Percentiles rank a stretch among this genome's conserved stretches.
These are phyloP conservation scores for Nothobranchius furzeri DNA, from an alignment of 2,113 vertebrate genomes.

Conservation along the genomic window DNA sequence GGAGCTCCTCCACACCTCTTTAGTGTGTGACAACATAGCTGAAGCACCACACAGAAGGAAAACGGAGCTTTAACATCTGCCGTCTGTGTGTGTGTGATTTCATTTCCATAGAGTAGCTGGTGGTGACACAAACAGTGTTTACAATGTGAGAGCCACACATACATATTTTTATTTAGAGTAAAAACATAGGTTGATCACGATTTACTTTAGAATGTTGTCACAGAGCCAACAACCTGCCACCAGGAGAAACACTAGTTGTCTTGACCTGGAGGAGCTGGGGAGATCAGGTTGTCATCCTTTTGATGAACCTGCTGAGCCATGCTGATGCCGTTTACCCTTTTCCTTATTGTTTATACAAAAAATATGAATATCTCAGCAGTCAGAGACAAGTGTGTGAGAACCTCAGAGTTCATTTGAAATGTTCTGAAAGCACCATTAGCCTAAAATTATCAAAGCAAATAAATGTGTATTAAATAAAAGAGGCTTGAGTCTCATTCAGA, in stretches of 20 bases:
- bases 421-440: no score
- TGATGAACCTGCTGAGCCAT: no score
- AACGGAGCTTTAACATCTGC: slow-evolving; percentile 40
- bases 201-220: no score
- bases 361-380: no score
- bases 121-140: slow-evolving; percentile 1
- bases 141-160: not conserved
- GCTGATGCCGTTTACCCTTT: no score
- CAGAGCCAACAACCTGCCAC: not conserved
- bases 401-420: no score
- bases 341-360: no score
- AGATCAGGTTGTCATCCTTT: not conserved
- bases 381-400: no score
- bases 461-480: no score
- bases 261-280: not conserved
- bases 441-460: no score
- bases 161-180: not conserved
- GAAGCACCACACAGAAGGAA: slow-evolving; percentile 37
- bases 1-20: slow-evolving; percentile 65
- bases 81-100: not conserved
- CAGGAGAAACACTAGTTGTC: not conserved
- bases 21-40: slow-evolving; percentile 61
- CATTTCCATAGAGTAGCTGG: not conserved
- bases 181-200: no score
- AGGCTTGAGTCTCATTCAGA: no score